phyloP scores from a whole-genome alignment of 2,888 invertebrate genomes.

The Macrophya annulata region DNA sequence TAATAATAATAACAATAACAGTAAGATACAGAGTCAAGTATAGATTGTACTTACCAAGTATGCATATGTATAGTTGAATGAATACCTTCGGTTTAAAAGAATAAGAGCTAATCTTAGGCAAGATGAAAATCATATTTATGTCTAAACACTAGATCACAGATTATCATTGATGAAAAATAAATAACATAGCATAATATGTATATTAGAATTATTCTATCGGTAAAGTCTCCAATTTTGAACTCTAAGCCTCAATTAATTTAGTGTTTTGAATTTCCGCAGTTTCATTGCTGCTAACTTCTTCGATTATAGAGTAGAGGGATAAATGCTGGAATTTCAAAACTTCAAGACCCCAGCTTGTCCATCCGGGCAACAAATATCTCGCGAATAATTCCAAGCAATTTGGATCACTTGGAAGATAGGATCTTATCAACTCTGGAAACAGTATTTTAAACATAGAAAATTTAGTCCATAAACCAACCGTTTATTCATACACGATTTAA shows the following conservation, averaged over 20 bases:
- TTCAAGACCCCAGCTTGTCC: conserved; percentile 94
- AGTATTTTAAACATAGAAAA: conserved; percentile 37
- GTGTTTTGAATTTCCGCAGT: conserved; percentile 1
- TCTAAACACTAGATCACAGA: conserved; percentile 19
- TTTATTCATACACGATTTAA: not conserved
- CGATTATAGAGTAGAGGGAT: conserved; percentile 68
- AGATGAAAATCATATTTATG: conserved; percentile 13
- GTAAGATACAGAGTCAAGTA: not conserved
- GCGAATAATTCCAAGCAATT: conserved; percentile 95
- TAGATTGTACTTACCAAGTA: not conserved
- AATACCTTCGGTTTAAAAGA: not conserved
- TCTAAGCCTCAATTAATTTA: not conserved
- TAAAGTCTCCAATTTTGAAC: not conserved
- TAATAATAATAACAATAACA: not conserved
- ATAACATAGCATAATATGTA: not conserved
- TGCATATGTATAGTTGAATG: not conserved
- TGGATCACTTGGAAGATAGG: conserved; percentile 82
- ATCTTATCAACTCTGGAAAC: conserved; percentile 84
- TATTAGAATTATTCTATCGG: not conserved
- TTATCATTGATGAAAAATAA: conserved; percentile 3
- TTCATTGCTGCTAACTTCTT: conserved; percentile 51
- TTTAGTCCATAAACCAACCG: not conserved
- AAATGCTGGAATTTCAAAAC: conserved; percentile 91
- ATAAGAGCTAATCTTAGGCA: not conserved
- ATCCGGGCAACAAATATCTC: conserved; percentile 91